Evolutionary conservation across 2,797 vertebrate species (phyloP).

Genomic region (Benthosema pterotum): DNA sequence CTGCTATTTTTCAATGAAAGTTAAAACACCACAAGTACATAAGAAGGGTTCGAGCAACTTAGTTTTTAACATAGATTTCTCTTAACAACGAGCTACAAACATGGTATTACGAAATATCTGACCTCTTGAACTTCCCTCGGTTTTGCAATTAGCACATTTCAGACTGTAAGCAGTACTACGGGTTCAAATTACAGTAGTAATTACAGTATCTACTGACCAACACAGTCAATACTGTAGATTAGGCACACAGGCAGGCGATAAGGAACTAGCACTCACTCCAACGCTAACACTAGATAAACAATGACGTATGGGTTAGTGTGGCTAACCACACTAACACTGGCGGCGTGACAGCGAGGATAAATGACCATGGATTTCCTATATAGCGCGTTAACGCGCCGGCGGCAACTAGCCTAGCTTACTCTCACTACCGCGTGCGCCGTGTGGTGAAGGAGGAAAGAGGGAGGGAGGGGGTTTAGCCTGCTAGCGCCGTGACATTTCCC

Average conservation of each 20-base stretch:
- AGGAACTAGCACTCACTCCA: neutral
- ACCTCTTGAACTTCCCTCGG: no score
- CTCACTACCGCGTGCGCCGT: neutral
- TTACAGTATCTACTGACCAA: neutral
- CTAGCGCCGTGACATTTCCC: constrained; percentile 58
- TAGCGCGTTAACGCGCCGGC: constrained; percentile 36
- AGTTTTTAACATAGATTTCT: no score
- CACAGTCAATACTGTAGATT: neutral
- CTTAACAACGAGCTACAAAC: no score
- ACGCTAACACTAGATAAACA: constrained; percentile 13
- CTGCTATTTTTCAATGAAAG: no score
- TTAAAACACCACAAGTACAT: no score
- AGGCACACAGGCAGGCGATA: no score
- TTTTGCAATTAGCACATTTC: no score
- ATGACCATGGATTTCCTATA: constrained; percentile 68
- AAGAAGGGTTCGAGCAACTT: no score
- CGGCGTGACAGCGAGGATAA: constrained; percentile 39
- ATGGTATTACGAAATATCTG: no score
- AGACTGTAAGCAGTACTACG: no score
- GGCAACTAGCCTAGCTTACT: constrained; percentile 27
- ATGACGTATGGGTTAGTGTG: constrained; percentile 11
- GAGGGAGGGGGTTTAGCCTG: constrained; percentile 27
- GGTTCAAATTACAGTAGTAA: neutral
- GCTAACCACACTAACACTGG: constrained; percentile 45
- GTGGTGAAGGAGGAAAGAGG: constrained; percentile 4